A percentile compares a stretch with the other conserved stretches of the same genome.
Conservation (phyloP, 2,113 vertebrate species). For the Hydrolagus affinis region DNA sequence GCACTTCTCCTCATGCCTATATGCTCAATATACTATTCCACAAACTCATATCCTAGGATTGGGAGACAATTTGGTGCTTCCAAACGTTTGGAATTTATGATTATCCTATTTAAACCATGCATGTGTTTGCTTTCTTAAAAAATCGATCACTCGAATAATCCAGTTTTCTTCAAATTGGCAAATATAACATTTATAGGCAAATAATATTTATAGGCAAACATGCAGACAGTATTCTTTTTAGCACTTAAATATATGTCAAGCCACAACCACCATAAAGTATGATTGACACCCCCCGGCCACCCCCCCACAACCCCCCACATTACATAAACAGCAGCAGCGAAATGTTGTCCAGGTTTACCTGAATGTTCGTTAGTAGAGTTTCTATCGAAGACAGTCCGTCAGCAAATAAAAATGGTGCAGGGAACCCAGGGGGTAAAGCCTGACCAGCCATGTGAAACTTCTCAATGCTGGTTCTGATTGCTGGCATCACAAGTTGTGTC, state of each 20-base stretch:
- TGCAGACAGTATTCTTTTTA: too few species aligned
- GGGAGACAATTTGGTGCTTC: not conserved
- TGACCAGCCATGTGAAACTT: slow-evolving; percentile 72
- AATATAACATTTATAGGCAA: too few species aligned
- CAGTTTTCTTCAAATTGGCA: too few species aligned
- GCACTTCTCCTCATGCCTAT: too few species aligned
- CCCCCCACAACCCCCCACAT: not conserved
- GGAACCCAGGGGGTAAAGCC: slow-evolving; percentile 72
- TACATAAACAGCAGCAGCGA: not conserved
- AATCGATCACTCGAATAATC: too few species aligned
- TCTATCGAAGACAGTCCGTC: slow-evolving; percentile 88
- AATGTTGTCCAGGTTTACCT: slow-evolving; percentile 60
- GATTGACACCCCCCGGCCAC: too few species aligned
- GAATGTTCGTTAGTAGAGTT: slow-evolving; percentile 91
- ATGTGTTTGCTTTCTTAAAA: too few species aligned
- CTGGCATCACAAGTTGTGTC: slow-evolving; percentile 68
- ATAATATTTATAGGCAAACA: too few species aligned
- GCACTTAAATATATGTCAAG: too few species aligned
- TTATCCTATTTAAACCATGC: too few species aligned
- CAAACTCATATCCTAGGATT: not conserved
- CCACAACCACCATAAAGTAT: not conserved
- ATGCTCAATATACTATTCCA: not conserved
- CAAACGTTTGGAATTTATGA: too few species aligned
- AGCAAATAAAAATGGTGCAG: slow-evolving; percentile 79
- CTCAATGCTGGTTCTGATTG: slow-evolving; percentile 72